A percentile compares a stretch with the other conserved stretches of the same genome.
phyloP scores from a whole-genome alignment of 2,797 vertebrate species.

The Salmo trutta region DNA sequence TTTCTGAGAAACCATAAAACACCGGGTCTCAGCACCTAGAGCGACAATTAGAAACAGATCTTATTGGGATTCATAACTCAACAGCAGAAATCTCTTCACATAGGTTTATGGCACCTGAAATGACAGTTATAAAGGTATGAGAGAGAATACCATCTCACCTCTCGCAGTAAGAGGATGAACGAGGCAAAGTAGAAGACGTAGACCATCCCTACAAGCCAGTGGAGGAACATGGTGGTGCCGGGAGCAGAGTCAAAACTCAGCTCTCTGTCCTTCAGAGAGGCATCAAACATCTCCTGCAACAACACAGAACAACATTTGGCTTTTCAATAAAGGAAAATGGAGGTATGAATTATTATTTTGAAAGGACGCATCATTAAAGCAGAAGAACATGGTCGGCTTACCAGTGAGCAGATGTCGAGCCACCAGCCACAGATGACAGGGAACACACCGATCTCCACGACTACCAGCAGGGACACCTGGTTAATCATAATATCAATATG shows the following conservation, averaged over 20 bases:
- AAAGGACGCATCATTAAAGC: neutral
- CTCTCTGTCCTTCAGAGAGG: slow-evolving; percentile 90
- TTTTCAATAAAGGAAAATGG: neutral
- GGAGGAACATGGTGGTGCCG: slow-evolving; percentile 96
- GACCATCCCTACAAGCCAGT: slow-evolving; percentile 97
- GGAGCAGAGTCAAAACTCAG: slow-evolving; percentile 93
- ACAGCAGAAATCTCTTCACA: neutral
- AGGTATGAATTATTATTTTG: neutral
- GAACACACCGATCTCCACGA: slow-evolving; percentile 97
- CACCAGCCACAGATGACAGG: slow-evolving; percentile 98
- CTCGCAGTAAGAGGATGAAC: slow-evolving; percentile 92
- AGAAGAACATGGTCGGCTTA: slow-evolving; percentile 62
- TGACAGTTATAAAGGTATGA: neutral
- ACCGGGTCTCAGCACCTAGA: slow-evolving; percentile 93
- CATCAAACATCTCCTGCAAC: slow-evolving; percentile 95
- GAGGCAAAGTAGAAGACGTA: slow-evolving; percentile 99
- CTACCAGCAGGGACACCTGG: slow-evolving; percentile 95
- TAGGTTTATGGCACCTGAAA: neutral
- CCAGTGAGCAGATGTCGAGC: slow-evolving; percentile 98
- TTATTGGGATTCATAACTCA: neutral
- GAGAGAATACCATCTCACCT: slow-evolving; percentile 70
- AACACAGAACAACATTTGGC: neutral
- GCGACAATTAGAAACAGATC: neutral
- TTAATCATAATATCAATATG: slow-evolving; percentile 74
- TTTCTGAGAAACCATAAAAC: slow-evolving; percentile 99